Evolutionary conservation across 2,113 vertebrate species (phyloP), one percentile per base, ranked within the genome.

Genomic region (Bubo scandiacus): DNA sequence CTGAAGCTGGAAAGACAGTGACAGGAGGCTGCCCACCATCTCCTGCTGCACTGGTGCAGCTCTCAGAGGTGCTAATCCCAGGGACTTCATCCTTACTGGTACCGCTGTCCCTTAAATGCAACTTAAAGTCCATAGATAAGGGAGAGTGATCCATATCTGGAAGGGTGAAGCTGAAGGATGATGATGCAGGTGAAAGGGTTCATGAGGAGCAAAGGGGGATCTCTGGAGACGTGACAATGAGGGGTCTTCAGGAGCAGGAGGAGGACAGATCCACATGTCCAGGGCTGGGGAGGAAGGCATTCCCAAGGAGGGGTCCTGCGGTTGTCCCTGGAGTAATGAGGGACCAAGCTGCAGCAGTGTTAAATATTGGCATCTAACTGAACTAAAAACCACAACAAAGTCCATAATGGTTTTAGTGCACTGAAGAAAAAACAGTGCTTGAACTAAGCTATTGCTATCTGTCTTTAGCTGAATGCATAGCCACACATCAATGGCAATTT

Each of bases 361-460:
- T 25, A 38, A 67, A 12, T 57, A 26, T 8, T 13, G 4, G 74
- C 30, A 11, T 21, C 65, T 6, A 34, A 68, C 21, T 6, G 8
- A 75, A 58, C 18, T 20, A 36, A 81, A 89, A 72, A 17, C 52
- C 20, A 20, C 5, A 14, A 15, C 47, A 5, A 75, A 80, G 49
- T 25, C 67, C 40, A 8, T 8, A 52, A 55, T 9, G 71, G 51
- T 6, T 72, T 73, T 12, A 88, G 57, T 72, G 62, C 67, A 49
- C 47, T 51, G n/a, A 61, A 83, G 57, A n/a, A 55, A 62, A 70
- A 29, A n/a, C 29, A 23, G 17, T 5, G 36, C 32, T 73, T 55
- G 81, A 80, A 66, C n/a, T 62, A 8, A 91, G 62, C 61, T 27
- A 7, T 78, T 91, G 89, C 91, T 86, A 79, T 91, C 75, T 65